Conservation (phyloP, 2,888 invertebrate genomes). For the Scaptomyza parva region DNA sequence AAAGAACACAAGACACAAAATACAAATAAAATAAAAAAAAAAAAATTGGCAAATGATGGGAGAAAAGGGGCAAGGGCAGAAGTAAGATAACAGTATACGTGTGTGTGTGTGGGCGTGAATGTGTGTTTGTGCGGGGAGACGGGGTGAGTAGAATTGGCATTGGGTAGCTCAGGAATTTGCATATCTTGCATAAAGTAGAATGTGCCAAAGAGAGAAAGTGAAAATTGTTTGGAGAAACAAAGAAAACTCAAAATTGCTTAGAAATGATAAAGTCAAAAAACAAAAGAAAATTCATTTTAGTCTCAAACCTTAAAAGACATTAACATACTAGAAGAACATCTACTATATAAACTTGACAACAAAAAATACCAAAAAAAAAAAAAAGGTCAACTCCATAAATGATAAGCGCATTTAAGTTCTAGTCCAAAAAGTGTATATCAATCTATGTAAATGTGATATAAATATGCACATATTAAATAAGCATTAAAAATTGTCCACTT, state of each 20-base stretch:
- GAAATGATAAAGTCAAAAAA: background rate
- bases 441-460: background rate
- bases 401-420: constrained; percentile 3
- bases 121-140: constrained; percentile 1
- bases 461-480: constrained; percentile 1
- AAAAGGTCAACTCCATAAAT: constrained; percentile 19
- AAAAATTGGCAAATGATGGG: constrained; percentile 13
- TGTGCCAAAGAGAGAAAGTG: constrained; percentile 59
- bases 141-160: constrained; percentile 39
- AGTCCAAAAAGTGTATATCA: background rate
- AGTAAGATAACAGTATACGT: constrained; percentile 29
- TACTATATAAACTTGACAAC: constrained; percentile 15
- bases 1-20: constrained; percentile 27
- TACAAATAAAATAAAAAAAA: constrained; percentile 1
- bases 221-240: constrained; percentile 62
- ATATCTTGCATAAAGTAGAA: constrained; percentile 61
- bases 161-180: constrained; percentile 56
- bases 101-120: background rate
- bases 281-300: constrained; percentile 36
- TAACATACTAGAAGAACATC: constrained; percentile 37
- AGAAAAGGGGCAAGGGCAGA: too few relatives aligned
- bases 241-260: constrained; percentile 50
- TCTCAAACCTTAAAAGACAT: constrained; percentile 28
- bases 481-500: background rate
- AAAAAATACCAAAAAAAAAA: background rate